Base-by-base conservation (phyloP, 2,797 vertebrate species). In the Rhynchonycteris naso region DNA sequence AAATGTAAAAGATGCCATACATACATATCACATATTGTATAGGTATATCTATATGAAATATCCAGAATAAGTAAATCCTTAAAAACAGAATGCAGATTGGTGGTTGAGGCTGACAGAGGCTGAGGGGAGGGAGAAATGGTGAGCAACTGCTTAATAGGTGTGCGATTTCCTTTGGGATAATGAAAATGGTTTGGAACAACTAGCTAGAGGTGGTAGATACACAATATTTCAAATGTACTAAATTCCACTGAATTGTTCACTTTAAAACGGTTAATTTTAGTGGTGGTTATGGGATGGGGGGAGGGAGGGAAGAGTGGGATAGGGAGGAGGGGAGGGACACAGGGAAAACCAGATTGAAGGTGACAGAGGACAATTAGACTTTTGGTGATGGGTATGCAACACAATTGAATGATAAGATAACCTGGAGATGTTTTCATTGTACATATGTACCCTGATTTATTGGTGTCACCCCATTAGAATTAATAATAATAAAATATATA, bases 151-250 rank as follows among this genome's bases (percentile, higher is more conserved):
- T 56, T 90, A 86, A 72, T 3, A 43, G 21, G 26, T 56, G 52
- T 13, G 33, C 26, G 18, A 16, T 50, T 82, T 87, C 71, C 26
- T 66, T 75, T 43, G 38, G 43, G 21, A 16, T 47, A 8, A 56
- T 56, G 58, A 74, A 72, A 93, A 88, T 74, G 28, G 65, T 81
- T 66, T 88, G 68, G 76, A 59, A 72, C 38, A 65, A 88, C 76
- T 72, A 75, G 63, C 68, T 9, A 88, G 50, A 56, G 13, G 28
- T 65, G 16, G 13, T 15, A 7, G 28, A 66, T 88, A 33, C 35
- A 82, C 50, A 74, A 74, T 19, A 92, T 61, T 78, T 75, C n/a
- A 43, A 82, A 88, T 69, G 56, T 59, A 87, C 69, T 61, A 81
- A 79, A 91, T n/a, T 18, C 66, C 82, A 85, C 38, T 74, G 33